Base-by-base conservation (phyloP, 2,113 vertebrate species). In the Malurus cyaneus region DNA sequence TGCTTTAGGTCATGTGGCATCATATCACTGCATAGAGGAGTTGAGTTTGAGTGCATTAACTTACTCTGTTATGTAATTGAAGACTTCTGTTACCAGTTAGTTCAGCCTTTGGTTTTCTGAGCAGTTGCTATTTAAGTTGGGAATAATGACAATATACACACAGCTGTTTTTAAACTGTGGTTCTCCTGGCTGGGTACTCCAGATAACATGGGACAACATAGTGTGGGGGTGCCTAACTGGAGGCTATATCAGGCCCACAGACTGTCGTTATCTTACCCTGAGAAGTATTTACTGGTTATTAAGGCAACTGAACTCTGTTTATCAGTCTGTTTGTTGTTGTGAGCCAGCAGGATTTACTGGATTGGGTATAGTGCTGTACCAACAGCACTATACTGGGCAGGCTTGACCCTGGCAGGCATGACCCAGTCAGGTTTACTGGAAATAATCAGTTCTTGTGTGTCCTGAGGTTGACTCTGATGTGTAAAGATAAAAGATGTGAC, bases 71-170 rank as follows among this genome's bases (percentile, higher is more conserved):
- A 20, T 7, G 31, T 88, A 91, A 86, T 23, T 74, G 32, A 60
- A 84, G 26, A 66, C 59, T 79, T 82, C 53, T n/a, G 24, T 81
- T 94, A 64, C 41, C 26, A n/a, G 23, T 56, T 54, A 86, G 36
- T 87, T 87, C 87, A 71, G n/a, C 65, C 70, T 79, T 86, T 86
- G 65, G 39, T 89, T 92, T 96, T 74, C 71, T 92, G 62, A 59
- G 46, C 34, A 66, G 67, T 73, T 92, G 78, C 34, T 89, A 42
- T 31, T 88, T 89, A 61, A 69, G 14, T 86, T 67, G 29, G 34
- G 36, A 82, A 70, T 82, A 86, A 74, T 47, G 71, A 70, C 67
- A 80, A 4, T 46, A 82, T 57, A 69, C 46, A 57, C 69, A 57
- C 9, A 80, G 8, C 18, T 89, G 83, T 36, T 96, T 88, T 77